phyloP scores from a whole-genome alignment of 2,888 invertebrate species.

The Pediacus dermestoides region DNA sequence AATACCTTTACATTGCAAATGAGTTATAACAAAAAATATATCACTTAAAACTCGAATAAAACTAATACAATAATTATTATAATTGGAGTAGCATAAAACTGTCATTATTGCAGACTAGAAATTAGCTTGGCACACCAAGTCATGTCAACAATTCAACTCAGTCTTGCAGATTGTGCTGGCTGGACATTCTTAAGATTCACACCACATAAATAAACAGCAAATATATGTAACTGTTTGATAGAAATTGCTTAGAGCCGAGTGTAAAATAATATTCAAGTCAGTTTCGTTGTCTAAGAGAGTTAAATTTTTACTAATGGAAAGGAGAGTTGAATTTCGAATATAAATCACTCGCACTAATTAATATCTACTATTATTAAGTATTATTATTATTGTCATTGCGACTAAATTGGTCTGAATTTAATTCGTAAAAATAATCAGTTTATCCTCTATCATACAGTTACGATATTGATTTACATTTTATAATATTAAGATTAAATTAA shows the following conservation, averaged over 20 bases:
- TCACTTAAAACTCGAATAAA: slow-evolving; percentile 34
- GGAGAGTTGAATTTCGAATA: too few relatives aligned
- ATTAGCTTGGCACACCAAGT: slow-evolving; percentile 42
- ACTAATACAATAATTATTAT: slow-evolving; percentile 5
- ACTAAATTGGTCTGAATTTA: too few relatives aligned
- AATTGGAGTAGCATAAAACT: slow-evolving; percentile 2
- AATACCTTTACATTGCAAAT: slow-evolving; percentile 14
- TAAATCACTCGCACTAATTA: too few relatives aligned
- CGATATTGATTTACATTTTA: slow-evolving; percentile 5
- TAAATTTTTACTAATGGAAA: too few relatives aligned
- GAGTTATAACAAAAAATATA: slow-evolving; percentile 32
- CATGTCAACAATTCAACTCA: slow-evolving; percentile 33
- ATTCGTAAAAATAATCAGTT: too few relatives aligned
- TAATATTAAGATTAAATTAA: slow-evolving; percentile 12
- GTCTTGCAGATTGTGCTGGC: slow-evolving; percentile 30
- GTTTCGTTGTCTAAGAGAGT: too few relatives aligned
- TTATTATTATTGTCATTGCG: too few relatives aligned
- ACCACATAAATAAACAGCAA: slow-evolving; percentile 11
- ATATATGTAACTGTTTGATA: slow-evolving; percentile 20
- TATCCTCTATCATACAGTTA: slow-evolving; percentile 9
- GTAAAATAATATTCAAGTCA: background rate
- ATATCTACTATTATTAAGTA: too few relatives aligned
- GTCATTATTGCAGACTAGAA: slow-evolving; percentile 42
- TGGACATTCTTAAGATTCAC: slow-evolving; percentile 23
- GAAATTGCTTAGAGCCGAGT: slow-evolving; percentile 6